Conservation (phyloP, 2,888 invertebrate species). For the Cataglyphis altisquamis region DNA sequence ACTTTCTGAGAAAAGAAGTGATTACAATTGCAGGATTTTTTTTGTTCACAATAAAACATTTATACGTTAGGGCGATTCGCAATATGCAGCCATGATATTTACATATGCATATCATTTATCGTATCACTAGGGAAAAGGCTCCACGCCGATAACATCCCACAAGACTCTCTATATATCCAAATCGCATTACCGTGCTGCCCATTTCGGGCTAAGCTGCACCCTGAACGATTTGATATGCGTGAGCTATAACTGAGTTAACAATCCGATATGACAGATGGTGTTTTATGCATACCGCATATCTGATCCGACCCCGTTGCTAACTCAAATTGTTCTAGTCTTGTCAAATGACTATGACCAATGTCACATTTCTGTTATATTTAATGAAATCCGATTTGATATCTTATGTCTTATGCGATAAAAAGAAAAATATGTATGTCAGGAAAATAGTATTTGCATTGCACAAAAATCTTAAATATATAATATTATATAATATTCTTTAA, state of each 20-base stretch:
- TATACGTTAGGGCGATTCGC: conserved; percentile 73
- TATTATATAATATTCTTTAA: not conserved
- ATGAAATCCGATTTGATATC: not conserved
- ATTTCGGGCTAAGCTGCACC: conserved; percentile 79
- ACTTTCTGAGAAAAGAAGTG: not conserved
- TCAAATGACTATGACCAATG: not conserved
- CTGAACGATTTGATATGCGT: conserved; percentile 85
- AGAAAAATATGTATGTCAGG: not conserved
- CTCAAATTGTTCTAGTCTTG: conserved; percentile 13
- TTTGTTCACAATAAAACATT: conserved; percentile 51
- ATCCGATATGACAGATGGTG: conserved; percentile 85
- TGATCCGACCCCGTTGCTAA: conserved; percentile 27
- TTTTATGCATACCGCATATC: conserved; percentile 51
- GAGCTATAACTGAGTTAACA: conserved; percentile 84
- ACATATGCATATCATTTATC: conserved; percentile 85
- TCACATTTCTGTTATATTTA: conserved; percentile 9
- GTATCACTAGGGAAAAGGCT: conserved; percentile 80
- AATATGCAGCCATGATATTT: conserved; percentile 84
- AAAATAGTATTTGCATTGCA: not conserved
- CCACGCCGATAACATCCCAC: conserved; percentile 80
- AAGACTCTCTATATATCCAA: conserved; percentile 84
- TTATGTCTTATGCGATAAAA: not conserved
- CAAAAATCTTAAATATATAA: not conserved
- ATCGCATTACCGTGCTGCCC: conserved; percentile 84
- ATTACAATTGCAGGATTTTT: not conserved